Base-by-base conservation (phyloP, 2,113 vertebrate species). In the Arvicanthis niloticus region DNA sequence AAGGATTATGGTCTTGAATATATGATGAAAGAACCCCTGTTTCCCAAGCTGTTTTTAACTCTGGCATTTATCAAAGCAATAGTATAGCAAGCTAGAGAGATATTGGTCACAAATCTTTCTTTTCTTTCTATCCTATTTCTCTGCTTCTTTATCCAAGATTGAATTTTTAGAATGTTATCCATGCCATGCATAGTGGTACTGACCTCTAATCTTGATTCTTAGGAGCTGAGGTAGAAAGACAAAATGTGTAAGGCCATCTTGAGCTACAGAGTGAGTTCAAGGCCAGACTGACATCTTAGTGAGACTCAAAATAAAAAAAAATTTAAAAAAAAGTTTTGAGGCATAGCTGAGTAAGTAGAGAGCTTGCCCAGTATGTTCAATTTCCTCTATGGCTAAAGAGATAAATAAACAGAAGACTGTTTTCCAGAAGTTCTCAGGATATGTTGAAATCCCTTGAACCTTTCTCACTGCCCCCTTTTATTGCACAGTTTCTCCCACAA, bases 81-180 rank as follows among this genome's bases (percentile, higher is more conserved):
- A 5, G 37, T 40, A 60, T 26, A 60, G 11, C 22, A 82, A 60
- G 3, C 56, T 42, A 62, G 80, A 29, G 22, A 29, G 56, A 29
- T 60, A 42, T 60, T 84, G 12, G 58, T 2, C 62, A 4, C 58
- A 62, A 62, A 29, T 88, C 19, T 87, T 22, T 85, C 51, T 40
- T 87, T 84, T 60, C n/a, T 87, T 11, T 87, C 48, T 42, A 40
- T 9, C 84, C 7, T 16, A 0, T 40, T 19, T 88, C 29, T 85
- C 17, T 31, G 11, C 42, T 87, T 5, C 58, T 31, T 92, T 42
- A 58, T 29, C 42, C 91, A 6, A 51, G 48, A 40, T 34, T 88
- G 45, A 92, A 60, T 77, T 95, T 91, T 16, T 80, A 88, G 11
- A 88, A 11, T 51, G 4, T 95, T 94, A 26, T 91, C 34, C 11